phyloP scores from a whole-genome alignment of 2,888 invertebrate species.

The Harpagoxenus sublaevis region DNA sequence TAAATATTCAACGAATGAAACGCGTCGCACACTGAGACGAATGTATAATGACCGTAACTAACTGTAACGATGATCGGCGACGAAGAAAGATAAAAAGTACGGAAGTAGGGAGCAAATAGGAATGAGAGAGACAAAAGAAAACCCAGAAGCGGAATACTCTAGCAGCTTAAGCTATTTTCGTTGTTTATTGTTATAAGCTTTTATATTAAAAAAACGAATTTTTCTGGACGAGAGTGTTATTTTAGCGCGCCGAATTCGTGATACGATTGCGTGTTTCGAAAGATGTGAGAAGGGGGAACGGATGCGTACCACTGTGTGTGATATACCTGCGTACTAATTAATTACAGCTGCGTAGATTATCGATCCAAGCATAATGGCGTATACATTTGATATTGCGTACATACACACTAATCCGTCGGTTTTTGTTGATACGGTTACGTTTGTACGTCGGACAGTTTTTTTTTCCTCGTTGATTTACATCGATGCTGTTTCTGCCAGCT shows the following conservation, averaged over 20 bases:
- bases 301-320: conserved; percentile 26
- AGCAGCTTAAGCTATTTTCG: conserved; percentile 47
- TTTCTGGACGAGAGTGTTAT: conserved; percentile 45
- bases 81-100: not conserved
- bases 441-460: conserved; percentile 21
- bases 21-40: not conserved
- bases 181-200: conserved; percentile 52
- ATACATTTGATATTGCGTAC: conserved; percentile 26
- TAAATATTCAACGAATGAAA: conserved; percentile 23
- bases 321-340: conserved; percentile 48
- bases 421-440: conserved; percentile 48
- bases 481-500: conserved; percentile 26
- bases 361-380: conserved; percentile 28
- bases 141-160: conserved; percentile 29
- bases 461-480: conserved; percentile 28
- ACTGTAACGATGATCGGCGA: conserved; percentile 11
- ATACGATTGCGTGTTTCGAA: conserved; percentile 42
- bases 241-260: conserved; percentile 52
- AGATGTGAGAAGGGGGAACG: not conserved
- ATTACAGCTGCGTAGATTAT: conserved; percentile 49
- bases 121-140: conserved; percentile 22
- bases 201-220: conserved; percentile 42
- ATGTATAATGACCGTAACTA: conserved; percentile 3
- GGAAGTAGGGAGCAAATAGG: not conserved
- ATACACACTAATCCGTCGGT: conserved; percentile 17